Percentiles rank a stretch among this genome's conserved stretches.
Conservation (phyloP, 2,797 vertebrate genomes). For the Sebastes itinus region DNA sequence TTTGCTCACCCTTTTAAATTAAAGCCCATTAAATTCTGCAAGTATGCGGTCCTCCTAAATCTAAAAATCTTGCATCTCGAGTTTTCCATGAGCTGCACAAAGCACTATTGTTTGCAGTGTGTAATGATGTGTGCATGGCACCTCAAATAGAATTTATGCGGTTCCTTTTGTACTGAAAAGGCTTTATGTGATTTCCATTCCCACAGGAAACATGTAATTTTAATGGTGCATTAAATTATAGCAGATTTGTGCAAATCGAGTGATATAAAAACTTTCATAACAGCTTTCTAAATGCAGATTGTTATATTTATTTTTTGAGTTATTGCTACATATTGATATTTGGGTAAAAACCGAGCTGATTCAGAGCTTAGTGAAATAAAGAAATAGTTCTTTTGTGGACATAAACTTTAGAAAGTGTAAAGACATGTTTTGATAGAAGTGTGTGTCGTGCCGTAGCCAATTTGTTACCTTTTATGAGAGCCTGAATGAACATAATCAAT, state of each 20-base stretch:
- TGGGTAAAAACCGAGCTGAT: neutral
- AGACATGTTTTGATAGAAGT: neutral
- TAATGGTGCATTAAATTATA: conserved; percentile 38
- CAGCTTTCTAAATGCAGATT: neutral
- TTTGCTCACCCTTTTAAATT: neutral
- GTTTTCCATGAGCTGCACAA: conserved; percentile 25
- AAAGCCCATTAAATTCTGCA: conserved; percentile 7
- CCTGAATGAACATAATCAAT: neutral
- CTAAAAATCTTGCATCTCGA: conserved; percentile 9
- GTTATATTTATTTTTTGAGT: neutral
- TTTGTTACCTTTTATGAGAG: neutral
- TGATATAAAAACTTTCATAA: conserved; percentile 3
- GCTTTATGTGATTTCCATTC: conserved; percentile 27
- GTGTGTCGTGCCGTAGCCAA: neutral
- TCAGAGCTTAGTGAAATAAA: conserved; percentile 1
- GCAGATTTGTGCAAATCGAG: conserved; percentile 24
- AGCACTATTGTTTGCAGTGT: conserved; percentile 35
- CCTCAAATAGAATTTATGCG: conserved; percentile 31
- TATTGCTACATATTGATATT: neutral
- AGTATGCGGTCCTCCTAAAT: neutral
- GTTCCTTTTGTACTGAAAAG: conserved; percentile 27
- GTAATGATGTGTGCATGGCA: conserved; percentile 49
- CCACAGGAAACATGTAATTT: conserved; percentile 34
- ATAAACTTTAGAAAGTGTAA: neutral
- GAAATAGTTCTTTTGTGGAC: neutral